Base-by-base conservation (phyloP, 1,140 invertebrate species). In the Polyergus mexicanus region DNA sequence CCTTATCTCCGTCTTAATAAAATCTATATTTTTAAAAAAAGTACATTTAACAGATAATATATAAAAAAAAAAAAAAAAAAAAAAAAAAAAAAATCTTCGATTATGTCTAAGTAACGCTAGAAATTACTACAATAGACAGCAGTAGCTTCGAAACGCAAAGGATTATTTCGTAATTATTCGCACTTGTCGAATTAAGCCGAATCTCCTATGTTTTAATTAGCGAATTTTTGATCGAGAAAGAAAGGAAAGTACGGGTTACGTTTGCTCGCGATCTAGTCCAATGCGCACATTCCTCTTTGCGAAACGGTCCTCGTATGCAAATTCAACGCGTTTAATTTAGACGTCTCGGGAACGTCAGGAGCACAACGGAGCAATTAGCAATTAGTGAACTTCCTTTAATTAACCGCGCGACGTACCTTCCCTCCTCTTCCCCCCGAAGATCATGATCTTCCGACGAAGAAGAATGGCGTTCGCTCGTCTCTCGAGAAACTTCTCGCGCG, bases 371-470 rank as follows among this genome's bases (percentile, higher is more conserved):
- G 47, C 77, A 80, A 80, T 80, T 69, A 80, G 77, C 47, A 80
- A 80, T 80, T 80, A 80, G 65, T 22, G 22, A 44, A 69, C 35
- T 56, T 35, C 22, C 32, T 58, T 80, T 80, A 80, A 80, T 80
- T 80, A 65, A 47, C 35, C 32, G 16, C 32, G 16, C 76, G 63
- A 56, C 5, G 32, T 3, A 19, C 11, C 4, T 5, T 19, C 4
- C 13, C 16, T 13, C 11, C 13, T 7, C 13, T n/a, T 54, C 32
- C 28, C 11, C 47, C 16, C 16, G 63, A 32, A 35, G 56, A 44
- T 69, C 51, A 16, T 68, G 47, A 68, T 68, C 47, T 38, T 19
- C 32, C 10, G 35, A 41, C 22, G 35, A 80, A 32, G 32, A 56
- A 68, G 47, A 80, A 80, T 69, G 19, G 35, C 76, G 10, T 54